phyloP scores from a whole-genome alignment of 2,888 invertebrate species.

The Eledona agricola region DNA sequence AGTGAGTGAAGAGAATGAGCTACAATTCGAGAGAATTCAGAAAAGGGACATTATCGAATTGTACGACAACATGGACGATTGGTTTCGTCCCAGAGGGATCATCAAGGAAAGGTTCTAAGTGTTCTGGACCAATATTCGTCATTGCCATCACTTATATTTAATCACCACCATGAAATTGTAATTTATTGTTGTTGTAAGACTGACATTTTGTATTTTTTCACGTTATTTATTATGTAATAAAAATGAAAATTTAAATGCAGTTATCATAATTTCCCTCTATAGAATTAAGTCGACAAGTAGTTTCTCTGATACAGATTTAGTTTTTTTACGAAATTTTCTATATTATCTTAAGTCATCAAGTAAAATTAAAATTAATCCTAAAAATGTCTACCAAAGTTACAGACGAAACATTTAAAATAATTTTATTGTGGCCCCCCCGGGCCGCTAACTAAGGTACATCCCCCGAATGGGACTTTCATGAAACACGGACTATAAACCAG shows the following conservation, averaged over 20 bases:
- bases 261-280: no score
- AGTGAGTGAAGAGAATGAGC: neutral
- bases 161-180: constrained; percentile 5
- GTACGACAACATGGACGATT: constrained; percentile 23
- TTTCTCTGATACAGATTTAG: neutral
- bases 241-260: constrained; percentile 6
- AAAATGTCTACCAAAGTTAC: no score
- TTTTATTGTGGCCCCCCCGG: no score
- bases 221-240: constrained; percentile 6
- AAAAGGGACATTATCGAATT: constrained; percentile 10
- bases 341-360: no score
- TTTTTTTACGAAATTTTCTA: neutral
- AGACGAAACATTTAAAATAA: no score
- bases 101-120: constrained; percentile 17
- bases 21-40: constrained; percentile 3
- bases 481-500: no score
- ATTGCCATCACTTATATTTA: constrained; percentile 13
- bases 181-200: constrained; percentile 8
- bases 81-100: constrained; percentile 11
- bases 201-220: constrained; percentile 18
- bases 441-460: no score
- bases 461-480: no score
- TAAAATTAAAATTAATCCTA: no score
- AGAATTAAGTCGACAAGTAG: no score
- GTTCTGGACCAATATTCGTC: neutral